phyloP scores from a whole-genome alignment of 2,113 vertebrate genomes.

The Istiophorus platypterus region DNA sequence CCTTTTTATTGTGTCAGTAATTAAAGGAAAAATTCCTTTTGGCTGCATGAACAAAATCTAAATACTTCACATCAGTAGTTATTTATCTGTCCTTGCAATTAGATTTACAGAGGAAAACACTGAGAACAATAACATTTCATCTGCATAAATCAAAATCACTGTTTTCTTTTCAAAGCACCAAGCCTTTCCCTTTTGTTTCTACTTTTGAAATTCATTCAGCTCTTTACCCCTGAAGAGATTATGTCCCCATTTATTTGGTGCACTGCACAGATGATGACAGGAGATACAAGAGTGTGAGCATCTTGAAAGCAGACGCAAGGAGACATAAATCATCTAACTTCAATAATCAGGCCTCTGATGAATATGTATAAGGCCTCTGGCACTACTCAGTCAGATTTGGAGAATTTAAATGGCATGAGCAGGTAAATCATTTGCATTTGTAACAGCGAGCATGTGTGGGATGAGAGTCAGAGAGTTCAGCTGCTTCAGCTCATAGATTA shows the following conservation, averaged over 20 bases:
- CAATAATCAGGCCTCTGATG: slow-evolving; percentile 43
- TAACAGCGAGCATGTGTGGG: slow-evolving; percentile 3
- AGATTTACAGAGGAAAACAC: background rate
- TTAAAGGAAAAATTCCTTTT: background rate
- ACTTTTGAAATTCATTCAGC: background rate
- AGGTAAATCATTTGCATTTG: slow-evolving; percentile 53
- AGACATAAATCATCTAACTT: slow-evolving; percentile 37
- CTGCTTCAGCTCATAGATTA: slow-evolving; percentile 1
- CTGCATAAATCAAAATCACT: background rate
- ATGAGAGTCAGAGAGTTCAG: slow-evolving; percentile 21
- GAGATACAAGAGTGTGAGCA: slow-evolving; percentile 16
- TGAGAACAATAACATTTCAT: background rate
- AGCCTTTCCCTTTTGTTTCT: background rate
- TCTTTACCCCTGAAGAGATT: slow-evolving; percentile 7
- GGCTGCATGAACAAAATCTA: background rate
- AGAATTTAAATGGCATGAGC: slow-evolving; percentile 14
- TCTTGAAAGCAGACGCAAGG: slow-evolving; percentile 23
- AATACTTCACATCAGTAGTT: background rate
- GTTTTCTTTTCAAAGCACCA: background rate
- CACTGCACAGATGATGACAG: background rate
- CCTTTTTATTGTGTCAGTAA: background rate
- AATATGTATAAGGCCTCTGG: slow-evolving; percentile 47
- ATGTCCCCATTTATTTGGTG: background rate
- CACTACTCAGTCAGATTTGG: slow-evolving; percentile 40
- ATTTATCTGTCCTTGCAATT: background rate